Evolutionary conservation across 2,113 vertebrate species (phyloP).

Genomic region (Muscicapa adusta): DNA sequence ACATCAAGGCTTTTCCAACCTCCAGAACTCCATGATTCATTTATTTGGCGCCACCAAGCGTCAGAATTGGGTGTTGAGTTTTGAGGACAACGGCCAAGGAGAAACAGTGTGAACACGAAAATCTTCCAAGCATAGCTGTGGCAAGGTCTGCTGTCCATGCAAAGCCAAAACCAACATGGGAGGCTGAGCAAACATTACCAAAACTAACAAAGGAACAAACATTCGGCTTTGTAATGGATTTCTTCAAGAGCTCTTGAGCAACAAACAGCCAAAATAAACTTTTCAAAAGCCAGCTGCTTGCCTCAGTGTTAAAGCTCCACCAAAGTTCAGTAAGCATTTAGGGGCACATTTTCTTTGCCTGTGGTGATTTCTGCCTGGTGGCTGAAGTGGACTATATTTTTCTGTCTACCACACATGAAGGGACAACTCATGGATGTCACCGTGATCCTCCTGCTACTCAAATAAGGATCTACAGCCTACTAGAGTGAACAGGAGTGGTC

Average conservation of each 20-base stretch:
- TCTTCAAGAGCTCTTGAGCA: not conserved
- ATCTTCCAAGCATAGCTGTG: not conserved
- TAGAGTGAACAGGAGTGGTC: not conserved
- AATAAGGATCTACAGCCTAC: not conserved
- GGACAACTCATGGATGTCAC: not conserved
- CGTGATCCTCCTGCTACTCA: not conserved
- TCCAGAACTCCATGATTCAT: not conserved
- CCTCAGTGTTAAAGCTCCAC: not conserved
- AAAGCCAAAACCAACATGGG: rapidly evolving
- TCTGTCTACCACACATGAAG: not conserved
- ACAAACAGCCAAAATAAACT: not conserved
- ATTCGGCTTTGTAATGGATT: not conserved
- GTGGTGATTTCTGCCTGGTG: not conserved
- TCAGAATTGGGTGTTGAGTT: not conserved
- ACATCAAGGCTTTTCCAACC: not conserved
- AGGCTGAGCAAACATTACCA: not conserved
- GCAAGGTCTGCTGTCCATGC: not conserved
- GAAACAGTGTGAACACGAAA: not conserved
- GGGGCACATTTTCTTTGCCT: not conserved
- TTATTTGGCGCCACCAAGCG: constrained; percentile 66
- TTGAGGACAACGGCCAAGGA: not conserved
- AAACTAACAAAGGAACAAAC: not conserved
- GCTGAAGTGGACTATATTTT: not conserved
- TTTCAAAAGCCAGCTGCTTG: not conserved
- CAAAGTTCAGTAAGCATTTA: not conserved